Base-by-base conservation (phyloP, 2,888 invertebrate species). In the Microctonus aethiopoides region DNA sequence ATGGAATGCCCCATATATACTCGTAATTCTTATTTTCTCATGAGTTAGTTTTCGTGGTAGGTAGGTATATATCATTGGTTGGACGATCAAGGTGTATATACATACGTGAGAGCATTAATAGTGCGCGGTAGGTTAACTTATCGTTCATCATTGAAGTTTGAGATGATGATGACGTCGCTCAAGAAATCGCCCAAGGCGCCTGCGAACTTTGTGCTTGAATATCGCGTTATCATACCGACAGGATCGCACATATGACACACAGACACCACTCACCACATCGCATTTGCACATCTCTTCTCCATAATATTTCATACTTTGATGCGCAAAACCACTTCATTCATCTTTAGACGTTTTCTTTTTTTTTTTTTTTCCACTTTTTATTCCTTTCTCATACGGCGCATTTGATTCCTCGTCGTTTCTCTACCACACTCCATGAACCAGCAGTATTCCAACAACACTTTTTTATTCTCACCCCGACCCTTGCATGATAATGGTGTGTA, bases 71-170 rank as follows among this genome's bases (percentile, higher is more conserved):
- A n/a, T 39, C n/a, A n/a, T n/a, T 39, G 39, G 39, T 39, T n/a
- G n/a, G 39, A 13, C 39, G 39, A n/a, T 39, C 13, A n/a, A 39
- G 13, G 3, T n/a, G 13, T n/a, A 39, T 39, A 39, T 39, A 32
- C 6, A n/a, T 39, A 13, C 68, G 67, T 67, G 60, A 71, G 70
- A 62, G 71, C 71, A 72, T 62, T n/a, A n/a, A 62, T 57, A 72
- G 68, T 73, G 76, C 80, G 76, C 74, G 68, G 71, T 73, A 52
- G 73, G 76, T 77, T 78, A 78, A 81, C 76, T 79, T 80, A 79
- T 80, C 72, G 75, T 74, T 74, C 71, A 59, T 70, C 72, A 69
- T 66, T 68, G 56, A 26, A 22, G 29, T 29, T 29, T 26, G 56
- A 64, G 60, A 70, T 74, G 65, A 65, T 57, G 54, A 65, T 62